Evolutionary conservation across 2,113 vertebrate genomes (phyloP).

Genomic region (Varanus komodoensis): DNA sequence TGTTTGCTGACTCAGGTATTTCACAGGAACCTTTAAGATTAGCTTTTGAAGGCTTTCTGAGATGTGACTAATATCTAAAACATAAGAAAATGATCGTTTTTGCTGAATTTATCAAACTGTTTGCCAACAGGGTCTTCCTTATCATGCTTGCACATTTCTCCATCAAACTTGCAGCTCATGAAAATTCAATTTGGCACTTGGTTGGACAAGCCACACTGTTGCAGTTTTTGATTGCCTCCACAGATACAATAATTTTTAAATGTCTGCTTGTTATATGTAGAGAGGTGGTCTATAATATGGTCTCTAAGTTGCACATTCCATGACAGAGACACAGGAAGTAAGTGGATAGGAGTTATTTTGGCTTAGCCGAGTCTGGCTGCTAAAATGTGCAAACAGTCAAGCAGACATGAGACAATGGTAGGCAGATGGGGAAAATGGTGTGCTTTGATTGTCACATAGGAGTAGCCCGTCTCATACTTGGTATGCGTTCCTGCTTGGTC

Average conservation of each 20-base stretch:
- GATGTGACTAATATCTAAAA: neutral
- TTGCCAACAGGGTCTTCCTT: neutral
- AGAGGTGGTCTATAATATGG: neutral
- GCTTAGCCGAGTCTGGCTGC: neutral
- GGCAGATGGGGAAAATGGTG: neutral
- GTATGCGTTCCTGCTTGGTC: constrained; percentile 57
- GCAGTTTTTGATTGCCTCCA: neutral
- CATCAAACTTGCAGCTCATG: neutral
- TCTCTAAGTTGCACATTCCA: neutral
- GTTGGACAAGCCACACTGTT: neutral
- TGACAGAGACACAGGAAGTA: neutral
- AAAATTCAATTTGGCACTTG: neutral
- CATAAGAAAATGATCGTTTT: neutral
- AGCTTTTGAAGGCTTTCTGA: neutral
- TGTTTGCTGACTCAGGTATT: neutral
- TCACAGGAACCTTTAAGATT: neutral
- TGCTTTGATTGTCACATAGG: neutral
- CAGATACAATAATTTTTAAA: neutral
- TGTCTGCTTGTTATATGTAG: neutral
- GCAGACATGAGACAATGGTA: neutral
- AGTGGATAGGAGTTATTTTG: neutral
- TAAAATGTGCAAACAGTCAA: neutral
- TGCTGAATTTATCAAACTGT: neutral
- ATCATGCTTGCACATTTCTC: neutral
- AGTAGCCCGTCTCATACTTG: constrained; percentile 58